A percentile compares a stretch with the other conserved stretches of the same genome.
Conservation (phyloP, 2,888 invertebrate genomes). For the Dastarcus helophoroides region DNA sequence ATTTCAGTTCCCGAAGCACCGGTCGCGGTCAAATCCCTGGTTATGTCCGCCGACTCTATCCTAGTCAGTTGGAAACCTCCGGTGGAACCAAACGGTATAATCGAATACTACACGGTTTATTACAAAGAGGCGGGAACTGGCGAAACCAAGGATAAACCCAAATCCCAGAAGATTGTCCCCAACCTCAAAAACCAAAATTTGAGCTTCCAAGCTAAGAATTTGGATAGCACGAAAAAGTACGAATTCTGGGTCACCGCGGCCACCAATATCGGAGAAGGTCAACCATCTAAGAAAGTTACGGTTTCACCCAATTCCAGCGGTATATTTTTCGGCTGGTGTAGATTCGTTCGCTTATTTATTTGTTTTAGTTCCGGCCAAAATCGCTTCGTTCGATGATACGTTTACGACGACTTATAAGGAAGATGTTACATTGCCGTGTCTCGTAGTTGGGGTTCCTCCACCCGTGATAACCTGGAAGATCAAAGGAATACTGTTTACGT, state of each 20-base stretch:
- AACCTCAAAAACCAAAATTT: conserved; percentile 53
- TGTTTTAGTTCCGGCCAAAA: conserved; percentile 73
- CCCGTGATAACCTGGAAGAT: conserved; percentile 86
- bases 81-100: conserved; percentile 82
- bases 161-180: conserved; percentile 67
- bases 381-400: conserved; percentile 90
- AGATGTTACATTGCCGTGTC: conserved; percentile 81
- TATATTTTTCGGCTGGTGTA: too few species aligned
- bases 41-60: conserved; percentile 85
- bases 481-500: conserved; percentile 65
- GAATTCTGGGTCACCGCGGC: conserved; percentile 93
- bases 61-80: conserved; percentile 91
- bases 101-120: conserved; percentile 88
- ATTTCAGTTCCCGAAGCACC: conserved; percentile 81
- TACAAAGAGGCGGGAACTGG: conserved; percentile 45
- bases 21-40: conserved; percentile 82
- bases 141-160: conserved; percentile 42
- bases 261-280: conserved; percentile 89
- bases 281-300: conserved; percentile 75
- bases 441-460: conserved; percentile 83
- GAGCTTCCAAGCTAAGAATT: conserved; percentile 74
- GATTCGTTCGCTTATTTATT: too few species aligned
- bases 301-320: conserved; percentile 75
- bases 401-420: conserved; percentile 87
- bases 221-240: conserved; percentile 72